Evolutionary conservation across 2,113 vertebrate genomes (phyloP), one percentile per base, ranked within the genome.

Genomic region (Atlantisia rogersi): DNA sequence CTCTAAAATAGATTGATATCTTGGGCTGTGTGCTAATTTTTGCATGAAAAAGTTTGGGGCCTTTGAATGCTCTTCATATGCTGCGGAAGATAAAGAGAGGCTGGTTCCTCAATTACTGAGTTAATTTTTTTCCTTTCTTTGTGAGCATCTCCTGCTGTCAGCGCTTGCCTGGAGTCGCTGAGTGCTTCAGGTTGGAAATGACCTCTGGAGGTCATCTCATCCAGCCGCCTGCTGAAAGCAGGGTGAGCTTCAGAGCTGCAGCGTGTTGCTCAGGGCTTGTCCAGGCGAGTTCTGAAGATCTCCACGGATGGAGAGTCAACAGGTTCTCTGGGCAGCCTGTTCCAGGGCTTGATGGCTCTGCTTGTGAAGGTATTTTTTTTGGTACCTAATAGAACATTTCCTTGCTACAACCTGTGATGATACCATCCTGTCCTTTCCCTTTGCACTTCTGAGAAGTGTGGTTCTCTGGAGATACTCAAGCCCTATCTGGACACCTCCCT

Each of bases 1-100:
- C 65, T 97, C 86, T 86, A 44, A 81, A 94, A 85, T 35, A 93
- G 92, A 94, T 92, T 31, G n/a, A 15, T 82, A 91, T 94, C 92
- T 95, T 78, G 71, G 78, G 56, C 95, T 75, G 31, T 40, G 62
- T 76, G 86, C 81, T 89, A 68, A 74, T 95, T 91, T 91, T 83
- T 97, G 78, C 76, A 76, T 76, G 58, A 84, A 79, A 52, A 94
- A 68, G 64, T 95, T 95, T 52, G n/a, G 35, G 68, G 44, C 17
- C 68, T 94, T 95, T 96, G 92, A 94, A 73, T 79, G 83, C 65
- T 39, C 1, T 87, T 94, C 82, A 3, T 79, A 58, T 60, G 65
- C 14, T 39, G 58, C 32, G 29, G 69, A 67, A 92, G 88, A 95
- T 70, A 86, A 93, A 92, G 90, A 74, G 58, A 50, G 55, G 64